Conservation (phyloP, 1,140 invertebrate genomes). For the Zaprionus vittiger region DNA sequence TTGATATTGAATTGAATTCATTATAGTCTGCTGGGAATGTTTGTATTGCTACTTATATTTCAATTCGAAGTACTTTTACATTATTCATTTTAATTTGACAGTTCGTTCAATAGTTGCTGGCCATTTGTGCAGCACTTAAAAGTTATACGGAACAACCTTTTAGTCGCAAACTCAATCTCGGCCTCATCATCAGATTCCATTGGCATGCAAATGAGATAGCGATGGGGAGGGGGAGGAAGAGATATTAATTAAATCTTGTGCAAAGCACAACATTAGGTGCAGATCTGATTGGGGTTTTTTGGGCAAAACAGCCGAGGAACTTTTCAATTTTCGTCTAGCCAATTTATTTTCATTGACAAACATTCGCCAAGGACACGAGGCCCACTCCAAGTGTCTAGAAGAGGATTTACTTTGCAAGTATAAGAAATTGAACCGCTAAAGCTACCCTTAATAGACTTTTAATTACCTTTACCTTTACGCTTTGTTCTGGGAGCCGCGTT, state of each 20-base stretch:
- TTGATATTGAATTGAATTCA: no score
- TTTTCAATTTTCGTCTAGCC: conserved; percentile 38
- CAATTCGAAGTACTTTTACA: no score
- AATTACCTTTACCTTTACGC: conserved; percentile 56
- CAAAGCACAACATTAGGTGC: conserved; percentile 26
- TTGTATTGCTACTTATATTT: no score
- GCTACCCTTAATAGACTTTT: conserved; percentile 61
- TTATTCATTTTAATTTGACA: not conserved
- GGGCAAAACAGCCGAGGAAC: not conserved
- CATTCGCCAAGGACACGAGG: conserved; percentile 29
- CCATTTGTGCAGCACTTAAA: conserved; percentile 6
- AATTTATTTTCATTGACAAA: conserved; percentile 53
- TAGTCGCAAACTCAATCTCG: not conserved
- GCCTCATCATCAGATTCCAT: conserved; percentile 11
- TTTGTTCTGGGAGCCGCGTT: conserved; percentile 42
- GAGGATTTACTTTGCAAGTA: conserved; percentile 10
- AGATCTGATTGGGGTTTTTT: conserved; percentile 29
- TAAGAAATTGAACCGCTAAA: not conserved
- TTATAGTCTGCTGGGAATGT: no score
- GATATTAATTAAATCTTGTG: conserved; percentile 48
- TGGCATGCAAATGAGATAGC: conserved; percentile 33
- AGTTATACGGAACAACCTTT: conserved; percentile 18
- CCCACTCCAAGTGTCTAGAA: not conserved
- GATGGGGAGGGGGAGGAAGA: not conserved
- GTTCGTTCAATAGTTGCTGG: not conserved